A percentile compares a stretch with the other conserved stretches of the same genome.
phyloP scores from a whole-genome alignment of 2,888 invertebrate genomes.

The Electrophaes corylata region DNA sequence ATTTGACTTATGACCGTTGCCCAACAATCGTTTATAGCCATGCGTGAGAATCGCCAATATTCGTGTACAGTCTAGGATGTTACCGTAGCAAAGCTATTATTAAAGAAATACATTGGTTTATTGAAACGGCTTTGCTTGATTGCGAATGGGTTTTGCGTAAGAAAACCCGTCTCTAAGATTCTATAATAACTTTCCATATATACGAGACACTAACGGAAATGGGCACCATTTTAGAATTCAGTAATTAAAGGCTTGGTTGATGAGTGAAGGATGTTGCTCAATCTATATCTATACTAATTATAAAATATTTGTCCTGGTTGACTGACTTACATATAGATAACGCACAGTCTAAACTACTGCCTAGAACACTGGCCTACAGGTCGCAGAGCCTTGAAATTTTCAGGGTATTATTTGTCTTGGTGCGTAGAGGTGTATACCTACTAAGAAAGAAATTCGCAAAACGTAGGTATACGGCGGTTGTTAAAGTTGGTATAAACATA shows the following conservation, averaged over 20 bases:
- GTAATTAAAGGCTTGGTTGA: constrained; percentile 17
- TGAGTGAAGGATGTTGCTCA: constrained; percentile 17
- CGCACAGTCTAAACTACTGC: too few species aligned
- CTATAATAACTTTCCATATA: constrained; percentile 33
- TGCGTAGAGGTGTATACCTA: too few species aligned
- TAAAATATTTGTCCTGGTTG: too few species aligned
- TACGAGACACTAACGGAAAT: constrained; percentile 34
- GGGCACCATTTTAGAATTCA: constrained; percentile 33
- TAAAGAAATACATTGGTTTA: constrained; percentile 53
- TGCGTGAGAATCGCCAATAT: constrained; percentile 49
- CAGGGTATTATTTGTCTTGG: too few species aligned
- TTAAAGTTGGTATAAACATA: too few species aligned
- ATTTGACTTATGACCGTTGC: constrained; percentile 32
- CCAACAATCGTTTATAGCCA: constrained; percentile 29
- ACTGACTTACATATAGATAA: too few species aligned
- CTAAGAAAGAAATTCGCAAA: too few species aligned
- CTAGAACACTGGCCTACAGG: too few species aligned
- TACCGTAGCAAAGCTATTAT: constrained; percentile 47
- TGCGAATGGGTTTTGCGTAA: constrained; percentile 35
- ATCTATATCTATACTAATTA: neutral
- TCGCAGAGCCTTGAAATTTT: too few species aligned
- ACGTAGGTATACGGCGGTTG: too few species aligned
- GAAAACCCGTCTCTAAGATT: constrained; percentile 24
- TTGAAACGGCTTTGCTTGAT: constrained; percentile 42
- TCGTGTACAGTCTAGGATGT: constrained; percentile 52